Evolutionary conservation across 1,140 invertebrate genomes (phyloP), one percentile per base, ranked within the genome.

Genomic region (Portunus trituberculatus): DNA sequence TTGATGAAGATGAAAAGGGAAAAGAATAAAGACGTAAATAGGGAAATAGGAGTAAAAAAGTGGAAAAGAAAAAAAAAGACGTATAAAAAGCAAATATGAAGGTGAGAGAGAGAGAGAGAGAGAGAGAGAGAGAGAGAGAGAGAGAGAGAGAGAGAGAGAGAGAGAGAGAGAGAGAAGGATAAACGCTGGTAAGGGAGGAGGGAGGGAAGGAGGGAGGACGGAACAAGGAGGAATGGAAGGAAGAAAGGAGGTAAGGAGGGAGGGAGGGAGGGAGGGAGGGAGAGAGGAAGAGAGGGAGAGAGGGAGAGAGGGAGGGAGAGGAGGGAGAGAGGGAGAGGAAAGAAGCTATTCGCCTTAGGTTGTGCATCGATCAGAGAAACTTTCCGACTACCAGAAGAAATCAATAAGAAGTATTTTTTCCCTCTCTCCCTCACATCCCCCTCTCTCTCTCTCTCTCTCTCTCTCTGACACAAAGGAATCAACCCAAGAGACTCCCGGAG

Each of bases 111-210:
- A 25, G n/a, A 76, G 6, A 25, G 12, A 76, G n/a, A 76, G 12
- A 76, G n/a, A n/a, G 12, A n/a, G n/a, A 76, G 16, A 76, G 12
- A n/a, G 20, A 76, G 67, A n/a, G 67, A 76, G n/a, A n/a, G n/a
- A 76, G n/a, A 76, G 67, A 76, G 67, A 76, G 67, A 76, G 67
- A 76, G 67, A 76, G 67, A 76, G 67, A 76, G 67, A 76, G 67
- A 76, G 67, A 76, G 67, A 76, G 67, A 76, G 67, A 76, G 67
- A 76, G 67, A 76, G 67, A 76, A 20, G 20, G 67, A 76, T 12
- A 76, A n/a, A 76, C 12, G 39, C 39, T 39, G n/a, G 67, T 20
- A n/a, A 76, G 16, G n/a, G 67, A 76, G 67, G 20, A 20, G 20
- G 52, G 20, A 20, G 12, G 52, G 6, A n/a, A 76, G 67, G n/a